phyloP scores from a whole-genome alignment of 2,888 invertebrate species.

The Sphaeridia pumilis region DNA sequence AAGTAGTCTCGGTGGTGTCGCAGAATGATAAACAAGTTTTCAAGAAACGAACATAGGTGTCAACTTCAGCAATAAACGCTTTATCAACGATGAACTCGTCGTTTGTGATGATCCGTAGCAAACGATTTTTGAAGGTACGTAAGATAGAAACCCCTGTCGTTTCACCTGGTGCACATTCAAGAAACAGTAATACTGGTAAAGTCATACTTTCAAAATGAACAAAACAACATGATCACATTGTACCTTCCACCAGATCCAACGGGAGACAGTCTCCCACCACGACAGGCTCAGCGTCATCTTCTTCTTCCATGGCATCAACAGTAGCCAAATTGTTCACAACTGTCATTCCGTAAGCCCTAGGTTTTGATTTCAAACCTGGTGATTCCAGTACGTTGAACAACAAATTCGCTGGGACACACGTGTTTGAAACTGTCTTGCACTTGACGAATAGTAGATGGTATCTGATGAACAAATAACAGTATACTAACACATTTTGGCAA shows the following conservation, averaged over 20 bases:
- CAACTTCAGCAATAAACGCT: background rate
- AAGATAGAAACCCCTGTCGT: background rate
- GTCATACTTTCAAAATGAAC: background rate
- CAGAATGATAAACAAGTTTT: slow-evolving; percentile 6
- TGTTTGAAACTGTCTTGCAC: background rate
- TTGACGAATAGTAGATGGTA: slow-evolving; percentile 9
- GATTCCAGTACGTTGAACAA: slow-evolving; percentile 9
- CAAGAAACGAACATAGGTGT: slow-evolving; percentile 6
- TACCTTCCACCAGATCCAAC: background rate
- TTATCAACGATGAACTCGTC: slow-evolving; percentile 7
- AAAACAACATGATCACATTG: background rate
- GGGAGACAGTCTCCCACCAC: background rate
- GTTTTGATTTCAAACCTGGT: slow-evolving; percentile 3
- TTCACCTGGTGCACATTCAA: slow-evolving; percentile 1
- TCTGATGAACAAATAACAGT: too few species aligned
- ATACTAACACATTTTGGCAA: background rate
- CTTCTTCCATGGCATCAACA: too few species aligned
- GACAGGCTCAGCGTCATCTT: background rate
- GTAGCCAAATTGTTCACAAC: slow-evolving; percentile 8
- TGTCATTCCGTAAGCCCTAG: slow-evolving; percentile 4
- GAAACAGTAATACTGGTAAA: too few species aligned
- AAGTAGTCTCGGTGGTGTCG: background rate
- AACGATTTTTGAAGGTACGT: background rate
- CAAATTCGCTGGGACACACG: background rate
- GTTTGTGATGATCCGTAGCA: slow-evolving; percentile 6